Conservation (phyloP, 2,888 invertebrate species). For the Chrysina gloriosa region DNA sequence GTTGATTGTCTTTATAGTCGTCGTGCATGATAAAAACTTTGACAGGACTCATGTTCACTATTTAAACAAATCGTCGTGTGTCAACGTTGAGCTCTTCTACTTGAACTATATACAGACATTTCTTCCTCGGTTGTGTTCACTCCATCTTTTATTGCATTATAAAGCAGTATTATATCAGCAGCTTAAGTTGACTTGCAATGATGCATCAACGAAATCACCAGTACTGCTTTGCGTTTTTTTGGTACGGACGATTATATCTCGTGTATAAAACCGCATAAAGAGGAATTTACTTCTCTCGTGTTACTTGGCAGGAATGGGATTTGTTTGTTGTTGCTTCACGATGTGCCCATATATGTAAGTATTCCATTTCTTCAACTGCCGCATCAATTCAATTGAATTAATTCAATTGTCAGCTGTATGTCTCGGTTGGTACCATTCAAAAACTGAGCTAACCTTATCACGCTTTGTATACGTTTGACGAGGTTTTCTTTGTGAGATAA, state of each 20-base stretch:
- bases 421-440: background rate
- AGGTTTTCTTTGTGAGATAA: background rate
- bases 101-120: background rate
- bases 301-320: background rate
- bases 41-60: too few relatives aligned
- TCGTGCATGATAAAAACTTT: too few relatives aligned
- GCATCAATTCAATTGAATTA: background rate
- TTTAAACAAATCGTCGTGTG: background rate
- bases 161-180: background rate
- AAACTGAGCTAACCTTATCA: background rate
- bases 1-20: too few relatives aligned
- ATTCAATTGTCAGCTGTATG: background rate
- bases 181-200: background rate
- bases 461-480: background rate
- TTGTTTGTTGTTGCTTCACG: background rate
- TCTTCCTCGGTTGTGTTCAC: background rate
- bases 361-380: background rate
- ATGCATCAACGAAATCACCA: background rate
- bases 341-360: background rate
- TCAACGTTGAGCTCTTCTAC: background rate
- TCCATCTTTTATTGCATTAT: background rate
- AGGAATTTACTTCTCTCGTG: background rate
- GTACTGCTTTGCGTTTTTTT: background rate
- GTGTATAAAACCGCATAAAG: background rate
- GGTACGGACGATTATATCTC: background rate